A percentile compares a stretch with the other conserved stretches of the same genome.
phyloP scores from a whole-genome alignment of 2,797 vertebrate genomes.

The Hylomyscus alleni region DNA sequence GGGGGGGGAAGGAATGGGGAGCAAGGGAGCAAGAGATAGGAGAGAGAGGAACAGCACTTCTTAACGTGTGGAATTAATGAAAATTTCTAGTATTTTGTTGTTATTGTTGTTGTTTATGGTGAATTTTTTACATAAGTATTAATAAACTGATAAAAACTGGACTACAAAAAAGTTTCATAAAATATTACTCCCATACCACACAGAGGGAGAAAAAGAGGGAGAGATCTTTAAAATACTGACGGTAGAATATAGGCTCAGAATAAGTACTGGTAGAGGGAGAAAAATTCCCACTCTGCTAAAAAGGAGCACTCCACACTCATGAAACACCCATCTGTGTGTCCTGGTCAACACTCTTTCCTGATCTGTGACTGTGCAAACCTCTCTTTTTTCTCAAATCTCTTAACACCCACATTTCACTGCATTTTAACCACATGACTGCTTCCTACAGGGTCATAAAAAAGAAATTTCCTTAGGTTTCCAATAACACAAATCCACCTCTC shows the following conservation, averaged over 20 bases:
- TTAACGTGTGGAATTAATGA: background rate
- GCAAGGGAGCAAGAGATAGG: no score
- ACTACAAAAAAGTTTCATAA: background rate
- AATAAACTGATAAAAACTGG: slow-evolving; percentile 54
- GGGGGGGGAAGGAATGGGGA: no score
- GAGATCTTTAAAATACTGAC: slow-evolving; percentile 1
- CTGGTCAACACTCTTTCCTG: background rate
- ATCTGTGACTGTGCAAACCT: background rate
- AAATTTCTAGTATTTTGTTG: slow-evolving; percentile 24
- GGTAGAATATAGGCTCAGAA: background rate
- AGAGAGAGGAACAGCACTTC: no score
- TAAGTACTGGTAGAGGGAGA: background rate
- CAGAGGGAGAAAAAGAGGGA: background rate
- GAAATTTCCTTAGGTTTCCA: slow-evolving; percentile 7
- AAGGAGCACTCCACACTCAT: background rate
- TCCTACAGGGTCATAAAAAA: background rate
- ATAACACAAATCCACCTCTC: slow-evolving; percentile 38
- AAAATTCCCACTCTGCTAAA: background rate
- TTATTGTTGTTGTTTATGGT: slow-evolving; percentile 36
- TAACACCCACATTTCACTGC: background rate
- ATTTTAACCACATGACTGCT: slow-evolving; percentile 46
- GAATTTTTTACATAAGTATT: slow-evolving; percentile 47
- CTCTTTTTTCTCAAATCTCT: slow-evolving; percentile 20
- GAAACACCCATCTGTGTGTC: background rate
- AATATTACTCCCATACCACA: background rate